Conservation (phyloP, 2,113 vertebrate genomes). For the Eubucco bourcierii region DNA sequence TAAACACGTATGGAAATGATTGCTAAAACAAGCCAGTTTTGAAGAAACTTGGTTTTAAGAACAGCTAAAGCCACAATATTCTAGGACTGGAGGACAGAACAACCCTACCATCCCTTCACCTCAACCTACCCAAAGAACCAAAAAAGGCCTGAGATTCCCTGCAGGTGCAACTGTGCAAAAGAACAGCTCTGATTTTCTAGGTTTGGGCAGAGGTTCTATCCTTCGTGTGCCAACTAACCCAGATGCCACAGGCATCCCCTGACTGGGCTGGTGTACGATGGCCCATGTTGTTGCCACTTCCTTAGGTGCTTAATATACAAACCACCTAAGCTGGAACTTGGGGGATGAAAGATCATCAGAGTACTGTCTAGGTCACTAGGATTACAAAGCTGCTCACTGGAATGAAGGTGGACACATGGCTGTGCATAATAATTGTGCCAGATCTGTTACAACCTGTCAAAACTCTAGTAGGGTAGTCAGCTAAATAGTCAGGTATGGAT, state of each 20-base stretch:
- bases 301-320: not conserved
- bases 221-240: not conserved
- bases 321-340: accelerated
- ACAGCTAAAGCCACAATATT: not conserved
- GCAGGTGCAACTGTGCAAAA: not conserved
- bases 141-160: not conserved
- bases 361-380: not conserved
- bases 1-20: not conserved
- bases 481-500: not conserved
- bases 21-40: not conserved
- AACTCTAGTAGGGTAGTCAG: not conserved
- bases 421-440: not conserved
- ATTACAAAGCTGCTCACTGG: not conserved
- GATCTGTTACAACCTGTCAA: not conserved
- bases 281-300: not conserved
- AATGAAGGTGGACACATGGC: not conserved
- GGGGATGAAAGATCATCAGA: not conserved
- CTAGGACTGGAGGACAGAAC: not conserved
- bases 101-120: not conserved
- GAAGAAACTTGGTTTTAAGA: not conserved
- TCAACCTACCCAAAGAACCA: not conserved
- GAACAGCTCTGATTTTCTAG: not conserved
- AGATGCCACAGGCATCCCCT: not conserved
- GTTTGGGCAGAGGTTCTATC: not conserved
- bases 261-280: not conserved